Base-by-base conservation (phyloP, 92 coral and sea anemone genomes). In the Zoanthus sociatus region DNA sequence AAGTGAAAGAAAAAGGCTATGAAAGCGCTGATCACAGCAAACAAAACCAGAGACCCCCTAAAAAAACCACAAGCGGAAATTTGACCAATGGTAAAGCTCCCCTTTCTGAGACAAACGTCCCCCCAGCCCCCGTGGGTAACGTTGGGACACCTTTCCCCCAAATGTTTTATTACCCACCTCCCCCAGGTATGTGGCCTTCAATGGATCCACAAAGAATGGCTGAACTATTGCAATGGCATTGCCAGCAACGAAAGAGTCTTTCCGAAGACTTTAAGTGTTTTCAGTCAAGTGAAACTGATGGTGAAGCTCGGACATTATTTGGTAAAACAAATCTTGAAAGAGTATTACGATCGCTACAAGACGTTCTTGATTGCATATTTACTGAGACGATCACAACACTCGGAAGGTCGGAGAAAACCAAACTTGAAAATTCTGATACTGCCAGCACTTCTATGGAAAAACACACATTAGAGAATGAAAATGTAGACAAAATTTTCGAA, bases 341-440 rank as follows among this genome's bases (percentile, higher is more conserved):
- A 48, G 85, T 81, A 1, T 64, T 81, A 14, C 46, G 85, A 81
- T 81, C 85, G 37, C 9, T 81, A 71, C 75, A 54, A 48, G 85
- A 81, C 13, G 85, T 64, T 47, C 85, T 81, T 26, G 85, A 81
- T 11, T 81, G 85, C 31, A 81, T 81, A 46, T 81, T 81, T 32
- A 6, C 85, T 5, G 76, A 81, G 60, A 81, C 85, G 61, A 66
- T 81, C 67, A 81, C 85, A 21, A 46, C 74, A 81, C 85, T 81
- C 26, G 85, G 76, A 26, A 81, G 46, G 15, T 20, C 12, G 48
- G 85, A 81, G 18, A 81, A 58, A 81, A 8, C 21, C 37, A 60
- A 69, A 47, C 30, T 12, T 67, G 63, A 81, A 5, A 81, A 81
- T 7, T 10, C 26, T 21, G 61, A 16, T 13, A 18, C 18, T 58